A percentile compares a stretch with the other conserved stretches of the same genome.
Conservation (phyloP, 2,113 vertebrate species). For the Macrotus californicus region DNA sequence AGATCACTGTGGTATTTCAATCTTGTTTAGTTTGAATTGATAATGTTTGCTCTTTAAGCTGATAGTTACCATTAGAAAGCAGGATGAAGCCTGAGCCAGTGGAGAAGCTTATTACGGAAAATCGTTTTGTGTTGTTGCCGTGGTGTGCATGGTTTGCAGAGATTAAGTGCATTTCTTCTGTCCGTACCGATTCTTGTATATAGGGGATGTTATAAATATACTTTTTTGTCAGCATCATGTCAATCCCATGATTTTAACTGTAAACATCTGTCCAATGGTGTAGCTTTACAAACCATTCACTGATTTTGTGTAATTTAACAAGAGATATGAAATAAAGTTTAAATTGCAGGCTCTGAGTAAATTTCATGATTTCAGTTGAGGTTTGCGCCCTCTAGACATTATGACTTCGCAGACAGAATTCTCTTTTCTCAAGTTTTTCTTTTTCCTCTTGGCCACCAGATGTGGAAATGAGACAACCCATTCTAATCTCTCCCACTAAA, state of each 20-base stretch:
- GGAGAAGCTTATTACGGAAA: constrained; percentile 67
- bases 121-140: constrained; percentile 75
- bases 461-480: neutral
- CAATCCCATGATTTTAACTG: constrained; percentile 72
- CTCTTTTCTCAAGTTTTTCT: neutral
- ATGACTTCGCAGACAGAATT: neutral
- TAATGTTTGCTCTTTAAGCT: constrained; percentile 59
- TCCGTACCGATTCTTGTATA: constrained; percentile 82
- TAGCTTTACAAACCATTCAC: constrained; percentile 78
- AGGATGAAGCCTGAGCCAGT: constrained; percentile 68
- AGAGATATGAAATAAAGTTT: constrained; percentile 84
- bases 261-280: constrained; percentile 79
- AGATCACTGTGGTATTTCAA: constrained; percentile 69
- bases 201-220: constrained; percentile 79
- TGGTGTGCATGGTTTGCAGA: constrained; percentile 84
- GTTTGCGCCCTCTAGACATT: neutral
- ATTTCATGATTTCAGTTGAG: constrained; percentile 58
- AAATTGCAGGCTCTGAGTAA: constrained; percentile 73
- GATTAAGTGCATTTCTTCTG: constrained; percentile 79
- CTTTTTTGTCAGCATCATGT: constrained; percentile 78
- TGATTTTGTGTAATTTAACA: constrained; percentile 85
- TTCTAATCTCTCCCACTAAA: neutral
- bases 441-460: neutral
- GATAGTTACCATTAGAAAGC: constrained; percentile 65
- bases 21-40: constrained; percentile 59